These are phyloP conservation scores for Hypanus sabinus DNA, from an alignment of 2,113 vertebrate species.

Conservation along the genomic window DNA sequence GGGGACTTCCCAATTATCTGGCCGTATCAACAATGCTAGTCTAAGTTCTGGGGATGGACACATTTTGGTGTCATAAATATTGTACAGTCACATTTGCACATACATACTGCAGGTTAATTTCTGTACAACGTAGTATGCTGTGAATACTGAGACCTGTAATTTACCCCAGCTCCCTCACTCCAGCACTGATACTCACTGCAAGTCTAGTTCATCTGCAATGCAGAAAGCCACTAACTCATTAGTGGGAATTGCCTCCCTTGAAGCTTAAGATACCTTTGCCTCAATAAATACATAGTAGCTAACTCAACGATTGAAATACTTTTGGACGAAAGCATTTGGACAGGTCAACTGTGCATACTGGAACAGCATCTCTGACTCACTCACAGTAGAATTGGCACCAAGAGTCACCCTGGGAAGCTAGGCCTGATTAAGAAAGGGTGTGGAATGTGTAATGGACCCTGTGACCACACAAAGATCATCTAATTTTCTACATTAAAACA, in stretches of 20 bases:
- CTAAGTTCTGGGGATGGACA: background rate
- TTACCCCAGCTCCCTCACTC: background rate
- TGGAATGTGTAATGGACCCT: background rate
- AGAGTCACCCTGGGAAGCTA: background rate
- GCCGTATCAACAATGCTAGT: background rate
- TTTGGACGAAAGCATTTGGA: constrained; percentile 23
- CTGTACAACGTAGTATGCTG: background rate
- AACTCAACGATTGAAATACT: constrained; percentile 5
- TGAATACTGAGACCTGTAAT: constrained; percentile 21
- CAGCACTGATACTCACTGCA: background rate
- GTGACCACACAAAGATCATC: background rate
- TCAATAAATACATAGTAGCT: constrained; percentile 11
- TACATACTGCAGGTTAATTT: background rate
- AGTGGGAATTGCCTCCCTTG: background rate
- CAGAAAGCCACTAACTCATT: background rate
- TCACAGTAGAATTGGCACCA: background rate
- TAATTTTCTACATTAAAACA: background rate
- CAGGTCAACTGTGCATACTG: background rate
- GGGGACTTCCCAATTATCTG: background rate
- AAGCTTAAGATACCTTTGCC: constrained; percentile 4
- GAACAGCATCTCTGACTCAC: constrained; percentile 1
- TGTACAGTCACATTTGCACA: background rate
- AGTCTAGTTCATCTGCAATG: background rate
- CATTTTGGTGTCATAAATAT: constrained; percentile 2
- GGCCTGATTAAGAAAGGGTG: background rate